Evolutionary conservation across 2,113 vertebrate genomes (phyloP), one percentile per base, ranked within the genome.

Genomic region (Pterocles orientalis): DNA sequence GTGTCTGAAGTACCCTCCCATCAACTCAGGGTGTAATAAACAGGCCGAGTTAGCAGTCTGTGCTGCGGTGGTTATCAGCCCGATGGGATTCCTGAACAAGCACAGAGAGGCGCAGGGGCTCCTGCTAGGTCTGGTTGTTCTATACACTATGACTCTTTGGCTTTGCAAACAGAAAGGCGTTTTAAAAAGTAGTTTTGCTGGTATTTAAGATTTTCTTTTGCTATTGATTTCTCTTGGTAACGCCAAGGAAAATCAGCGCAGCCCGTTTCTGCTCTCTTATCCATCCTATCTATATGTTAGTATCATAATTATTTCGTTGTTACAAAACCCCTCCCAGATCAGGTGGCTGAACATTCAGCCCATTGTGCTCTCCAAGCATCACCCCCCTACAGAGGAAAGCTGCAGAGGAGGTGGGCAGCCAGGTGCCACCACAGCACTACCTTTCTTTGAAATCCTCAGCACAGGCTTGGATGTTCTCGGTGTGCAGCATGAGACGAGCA

Each of bases 401-500:
- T 66, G 64, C 61, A 65, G 78, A 71, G 62, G 7, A 92, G 56
- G 24, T 14, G n/a, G 61, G 39, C 48, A 57, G 34, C 6, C n/a
- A 28, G 39, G 20, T 90, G 82, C 76, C 41, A 34, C 36, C 17
- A 54, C 16, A 62, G 28, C 4, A 7, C 97, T 98, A 98, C 98
- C 99, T 99, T 76, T 99, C 98, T 94, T 99, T 99, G 81, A 99
- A 99, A 94, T 99, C 99, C 83, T 99, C 99, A 0, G 98, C 99
- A 14, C 97, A 99, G 43, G 99, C 99, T 96, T 99, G 99, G 78
- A 98, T 95, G 26, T 99, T 99, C 94, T 99, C 99, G 0, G 98
- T 99, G 97, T 99, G 99, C 76, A 99, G 98, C 98, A 99, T 98
- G 62, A 99, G 98, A 31, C 98, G 98, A 70, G 99, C 99, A 7